Evolutionary conservation across 2,797 vertebrate species (phyloP), one percentile per base, ranked within the genome.

Genomic region (Leucoraja ocellata): DNA sequence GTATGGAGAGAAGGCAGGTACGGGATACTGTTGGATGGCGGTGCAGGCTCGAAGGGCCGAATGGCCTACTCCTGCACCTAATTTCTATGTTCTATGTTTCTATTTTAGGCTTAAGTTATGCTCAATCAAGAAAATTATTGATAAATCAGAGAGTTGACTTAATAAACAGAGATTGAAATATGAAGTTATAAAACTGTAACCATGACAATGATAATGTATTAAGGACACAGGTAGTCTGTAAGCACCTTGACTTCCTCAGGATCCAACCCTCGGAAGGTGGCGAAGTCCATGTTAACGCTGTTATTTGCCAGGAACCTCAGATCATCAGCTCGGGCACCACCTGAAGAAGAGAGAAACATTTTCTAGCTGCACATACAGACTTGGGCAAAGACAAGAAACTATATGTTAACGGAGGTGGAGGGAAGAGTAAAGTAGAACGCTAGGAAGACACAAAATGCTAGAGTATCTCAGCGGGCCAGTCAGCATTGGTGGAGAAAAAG

Each of bases 191-290:
- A 88, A 88, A 88, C 16, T 36, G 84, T n/a, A 68, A 21, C n/a
- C 61, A 23, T 32, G 32, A 4, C 58, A 58, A 63, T 18, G 13
- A 28, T 8, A 32, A 86, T 16, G 13, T 1, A 88, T 32, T 8
- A n/a, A 36, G 61, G 54, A 16, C 5, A 36, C 21, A 65, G 7
- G 21, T 63, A 36, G 10, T 58, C 54, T 61, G 25, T 88, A 93
- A 88, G 0, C 93, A 97, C 96, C 96, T 96, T 94, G 58, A 97
- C 1, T 7, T 95, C 96, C 0, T 61, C 0, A 0, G 96, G 96
- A 4, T 97, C 96, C 25, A 97, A 95, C 93, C 93, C 0, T 0
- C 95, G 95, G 76, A 97, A 96, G 0, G 95, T 96, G 68, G 93
- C 81, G 0, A 96, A 93, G 32, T 96, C 95, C 96, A 97, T 96